phyloP scores from a whole-genome alignment of 2,797 vertebrate species.

The Brachyalestes nurse region DNA sequence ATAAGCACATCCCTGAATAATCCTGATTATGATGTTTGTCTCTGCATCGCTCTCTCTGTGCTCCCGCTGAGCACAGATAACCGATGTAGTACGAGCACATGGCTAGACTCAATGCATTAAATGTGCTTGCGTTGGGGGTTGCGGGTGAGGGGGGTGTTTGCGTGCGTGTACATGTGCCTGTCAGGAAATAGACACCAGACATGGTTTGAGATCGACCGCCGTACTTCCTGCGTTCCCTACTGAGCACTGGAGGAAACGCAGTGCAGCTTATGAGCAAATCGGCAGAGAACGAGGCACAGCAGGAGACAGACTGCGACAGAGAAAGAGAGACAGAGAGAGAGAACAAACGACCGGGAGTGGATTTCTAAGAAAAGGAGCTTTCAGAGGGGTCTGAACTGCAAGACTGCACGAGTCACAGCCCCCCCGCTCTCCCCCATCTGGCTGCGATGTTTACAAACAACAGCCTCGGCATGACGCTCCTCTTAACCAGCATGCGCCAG shows the following conservation, averaged over 20 bases:
- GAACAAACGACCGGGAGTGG: slow-evolving; percentile 5
- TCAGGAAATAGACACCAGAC: slow-evolving; percentile 42
- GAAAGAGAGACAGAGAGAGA: neutral
- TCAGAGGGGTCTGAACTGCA: neutral
- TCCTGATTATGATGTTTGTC: slow-evolving; percentile 40
- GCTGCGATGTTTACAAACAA: slow-evolving; percentile 17
- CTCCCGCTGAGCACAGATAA: neutral
- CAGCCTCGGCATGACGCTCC: neutral
- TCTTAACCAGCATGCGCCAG: neutral
- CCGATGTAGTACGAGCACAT: neutral
- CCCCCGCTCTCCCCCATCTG: neutral
- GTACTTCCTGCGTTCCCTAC: slow-evolving; percentile 38
- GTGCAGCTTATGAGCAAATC: slow-evolving; percentile 33
- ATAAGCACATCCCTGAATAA: slow-evolving; percentile 29
- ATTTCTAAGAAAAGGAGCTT: slow-evolving; percentile 18
- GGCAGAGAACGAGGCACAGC: slow-evolving; percentile 1
- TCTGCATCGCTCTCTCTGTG: neutral
- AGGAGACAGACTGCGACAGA: neutral
- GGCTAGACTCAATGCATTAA: neutral
- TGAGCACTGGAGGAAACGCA: slow-evolving; percentile 33
- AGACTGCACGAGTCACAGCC: neutral
- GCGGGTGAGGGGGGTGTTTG: neutral
- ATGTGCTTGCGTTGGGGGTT: neutral
- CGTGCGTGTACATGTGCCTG: neutral
- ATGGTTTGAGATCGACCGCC: slow-evolving; percentile 6